Percentiles rank a stretch among this genome's conserved stretches.
Evolutionary conservation across 1,140 invertebrate species (phyloP).

Genomic region (Papilio aristodemus): DNA sequence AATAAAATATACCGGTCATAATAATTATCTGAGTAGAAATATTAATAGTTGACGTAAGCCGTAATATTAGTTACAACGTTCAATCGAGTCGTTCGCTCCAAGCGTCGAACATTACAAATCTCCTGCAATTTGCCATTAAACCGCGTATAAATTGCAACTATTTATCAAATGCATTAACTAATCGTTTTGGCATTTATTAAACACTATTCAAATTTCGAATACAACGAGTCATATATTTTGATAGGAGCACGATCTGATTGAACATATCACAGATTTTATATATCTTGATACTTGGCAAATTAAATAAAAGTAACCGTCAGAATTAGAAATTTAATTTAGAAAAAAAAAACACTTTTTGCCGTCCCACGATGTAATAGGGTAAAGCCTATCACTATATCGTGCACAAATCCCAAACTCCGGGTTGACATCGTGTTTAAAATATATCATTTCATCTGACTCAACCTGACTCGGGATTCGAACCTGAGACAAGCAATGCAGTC

Average conservation of each 20-base stretch:
- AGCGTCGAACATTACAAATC: constrained; percentile 29
- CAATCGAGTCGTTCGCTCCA: neutral
- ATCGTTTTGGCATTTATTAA: constrained; percentile 30
- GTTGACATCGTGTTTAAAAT: too few relatives aligned
- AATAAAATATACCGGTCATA: neutral
- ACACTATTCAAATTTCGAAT: neutral
- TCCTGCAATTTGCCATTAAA: constrained; percentile 30
- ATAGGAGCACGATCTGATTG: neutral
- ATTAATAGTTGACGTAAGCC: neutral
- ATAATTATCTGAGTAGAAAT: neutral
- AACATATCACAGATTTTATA: too few relatives aligned
- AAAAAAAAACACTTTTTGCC: too few relatives aligned
- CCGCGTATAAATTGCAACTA: constrained; percentile 30
- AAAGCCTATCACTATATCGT: too few relatives aligned
- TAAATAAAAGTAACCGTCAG: too few relatives aligned
- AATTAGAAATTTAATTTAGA: too few relatives aligned
- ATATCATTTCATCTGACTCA: too few relatives aligned
- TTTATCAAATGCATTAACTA: constrained; percentile 34
- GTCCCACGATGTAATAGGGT: too few relatives aligned
- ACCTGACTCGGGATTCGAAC: too few relatives aligned
- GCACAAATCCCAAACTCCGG: too few relatives aligned
- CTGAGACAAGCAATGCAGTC: too few relatives aligned
- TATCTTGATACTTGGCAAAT: too few relatives aligned
- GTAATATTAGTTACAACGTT: constrained; percentile 9
- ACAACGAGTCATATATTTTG: neutral